These are phyloP conservation scores for Noctuana brunneofusca DNA, from an alignment of 2,888 invertebrate species.

Conservation along the genomic window DNA sequence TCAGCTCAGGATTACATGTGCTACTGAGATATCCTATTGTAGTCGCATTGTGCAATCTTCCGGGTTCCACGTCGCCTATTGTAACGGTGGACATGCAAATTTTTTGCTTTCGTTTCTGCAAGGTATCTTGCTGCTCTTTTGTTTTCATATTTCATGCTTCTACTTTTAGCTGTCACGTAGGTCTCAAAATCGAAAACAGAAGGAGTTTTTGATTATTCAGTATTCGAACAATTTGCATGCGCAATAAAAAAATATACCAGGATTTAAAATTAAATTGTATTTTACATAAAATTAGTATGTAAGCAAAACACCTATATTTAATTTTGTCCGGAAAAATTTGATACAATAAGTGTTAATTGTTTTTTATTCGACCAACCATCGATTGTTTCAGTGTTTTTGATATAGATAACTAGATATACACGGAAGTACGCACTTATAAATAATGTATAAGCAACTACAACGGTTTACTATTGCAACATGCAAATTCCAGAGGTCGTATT, in stretches of 20 bases:
- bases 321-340: too few species aligned
- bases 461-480: constrained; percentile 21
- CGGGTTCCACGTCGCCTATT: constrained; percentile 65
- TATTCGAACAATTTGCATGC: too few species aligned
- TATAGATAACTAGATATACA: neutral
- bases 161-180: constrained; percentile 2
- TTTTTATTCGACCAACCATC: too few species aligned
- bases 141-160: constrained; percentile 21
- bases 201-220: neutral
- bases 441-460: constrained; percentile 3
- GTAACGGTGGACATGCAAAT: constrained; percentile 67
- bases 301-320: too few species aligned
- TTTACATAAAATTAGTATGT: too few species aligned
- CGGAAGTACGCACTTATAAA: constrained; percentile 15
- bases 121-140: constrained; percentile 27
- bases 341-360: too few species aligned
- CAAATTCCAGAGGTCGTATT: constrained; percentile 49
- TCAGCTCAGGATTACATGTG: constrained; percentile 82
- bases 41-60: constrained; percentile 73
- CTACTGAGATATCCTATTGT: constrained; percentile 59
- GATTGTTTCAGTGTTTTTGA: neutral
- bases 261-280: too few species aligned
- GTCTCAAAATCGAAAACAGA: neutral
- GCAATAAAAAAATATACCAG: too few species aligned
- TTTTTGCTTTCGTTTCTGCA: constrained; percentile 55